A percentile compares a stretch with the other conserved stretches of the same genome.
phyloP scores from a whole-genome alignment of 1,140 invertebrate genomes.

The Drosophila pandora region DNA sequence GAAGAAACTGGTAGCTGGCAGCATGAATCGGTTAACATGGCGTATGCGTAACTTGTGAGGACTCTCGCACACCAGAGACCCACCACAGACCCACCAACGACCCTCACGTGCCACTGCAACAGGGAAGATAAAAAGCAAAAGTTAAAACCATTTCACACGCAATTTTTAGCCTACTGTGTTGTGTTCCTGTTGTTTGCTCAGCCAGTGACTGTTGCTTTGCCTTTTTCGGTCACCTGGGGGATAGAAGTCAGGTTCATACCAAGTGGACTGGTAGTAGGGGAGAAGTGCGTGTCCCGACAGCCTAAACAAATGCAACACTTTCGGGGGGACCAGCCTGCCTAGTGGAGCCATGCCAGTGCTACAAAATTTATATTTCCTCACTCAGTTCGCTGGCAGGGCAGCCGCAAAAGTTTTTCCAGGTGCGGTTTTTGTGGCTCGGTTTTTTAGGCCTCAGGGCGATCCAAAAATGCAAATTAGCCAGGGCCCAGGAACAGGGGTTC shows the following conservation, averaged over 20 bases:
- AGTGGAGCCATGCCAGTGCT: conserved; percentile 40
- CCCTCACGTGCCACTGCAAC: conserved; percentile 66
- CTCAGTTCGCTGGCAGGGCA: conserved; percentile 7
- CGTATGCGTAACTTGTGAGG: conserved; percentile 74
- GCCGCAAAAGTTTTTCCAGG: conserved; percentile 55
- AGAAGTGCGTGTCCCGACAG: conserved; percentile 53
- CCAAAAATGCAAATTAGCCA: conserved; percentile 66
- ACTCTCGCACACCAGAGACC: conserved; percentile 36
- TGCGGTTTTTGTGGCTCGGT: conserved; percentile 49
- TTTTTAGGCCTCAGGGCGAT: conserved; percentile 54
- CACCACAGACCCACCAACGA: conserved; percentile 1
- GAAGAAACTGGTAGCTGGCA: conserved; percentile 41
- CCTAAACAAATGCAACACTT: conserved; percentile 80
- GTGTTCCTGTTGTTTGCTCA: conserved; percentile 30
- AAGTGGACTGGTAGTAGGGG: neutral
- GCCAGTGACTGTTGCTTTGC: conserved; percentile 41
- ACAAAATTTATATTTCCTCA: conserved; percentile 70
- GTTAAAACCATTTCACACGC: conserved; percentile 81
- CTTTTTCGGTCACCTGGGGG: conserved; percentile 49
- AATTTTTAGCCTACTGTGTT: conserved; percentile 66
- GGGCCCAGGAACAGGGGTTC: conserved; percentile 2
- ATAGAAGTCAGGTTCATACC: conserved; percentile 40
- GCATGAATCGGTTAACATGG: conserved; percentile 34
- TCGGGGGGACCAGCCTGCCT: conserved; percentile 29
- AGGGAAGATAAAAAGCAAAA: conserved; percentile 79